Evolutionary conservation across 2,797 vertebrate genomes (phyloP), one percentile per base, ranked within the genome.

Genomic region (Pelochelys cantorii): DNA sequence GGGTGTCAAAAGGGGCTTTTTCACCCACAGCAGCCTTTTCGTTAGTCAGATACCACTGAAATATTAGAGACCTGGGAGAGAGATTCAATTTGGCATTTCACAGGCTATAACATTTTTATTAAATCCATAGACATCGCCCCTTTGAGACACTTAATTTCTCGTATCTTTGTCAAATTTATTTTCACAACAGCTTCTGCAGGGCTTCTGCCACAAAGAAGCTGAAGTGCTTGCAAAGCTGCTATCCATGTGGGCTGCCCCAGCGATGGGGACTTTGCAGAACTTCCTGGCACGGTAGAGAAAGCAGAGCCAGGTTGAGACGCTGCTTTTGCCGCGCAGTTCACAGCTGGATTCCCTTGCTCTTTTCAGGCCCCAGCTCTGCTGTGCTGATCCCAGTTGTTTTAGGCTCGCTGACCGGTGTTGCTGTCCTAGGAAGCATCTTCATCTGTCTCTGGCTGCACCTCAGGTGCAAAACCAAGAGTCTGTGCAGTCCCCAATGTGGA

Each of bases 341-440:
- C 18, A 4, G 9, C 60, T 42, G 7, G 0, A 1, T 83, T 10
- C 22, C 34, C 80, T 68, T 59, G 5, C 52, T 82, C 22, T 42
- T 93, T 79, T 13, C 93, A 97, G 97, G 94, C 48, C 80, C 95
- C 7, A 87, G 1, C 20, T 27, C 92, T 84, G 83, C 89, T 29
- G 0, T 85, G 86, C 57, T 95, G 90, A 65, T 94, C 25, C 96
- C 95, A 17, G 0, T 94, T 34, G 42, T 48, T 48, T 8, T 48
- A 48, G 42, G 42, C 8, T 48, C 42, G 8, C 42, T 48, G 42
- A 48, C 42, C 42, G 42, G 42, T 5, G 7, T 48, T 48, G 42
- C 42, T 48, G 42, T 48, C 42, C 42, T 48, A 48, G 42, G 42
- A 48, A 48, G 42, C 42, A 48, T 48, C 42, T 48, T 48, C 42